These are phyloP conservation scores for Trogon melanurus DNA, from an alignment of 2,113 vertebrate genomes.

Conservation along the genomic window DNA sequence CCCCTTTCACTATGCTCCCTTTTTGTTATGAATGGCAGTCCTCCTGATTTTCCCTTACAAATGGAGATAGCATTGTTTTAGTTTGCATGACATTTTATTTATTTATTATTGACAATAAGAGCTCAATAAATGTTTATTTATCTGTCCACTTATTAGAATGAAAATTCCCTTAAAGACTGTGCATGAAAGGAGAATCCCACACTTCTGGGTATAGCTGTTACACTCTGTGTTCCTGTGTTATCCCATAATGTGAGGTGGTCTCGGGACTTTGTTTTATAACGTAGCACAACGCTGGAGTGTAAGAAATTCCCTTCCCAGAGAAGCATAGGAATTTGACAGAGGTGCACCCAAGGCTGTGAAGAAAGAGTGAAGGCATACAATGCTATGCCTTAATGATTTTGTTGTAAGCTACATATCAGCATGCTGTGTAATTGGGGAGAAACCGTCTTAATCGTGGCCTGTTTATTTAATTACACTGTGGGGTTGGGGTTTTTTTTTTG, in stretches of 20 bases:
- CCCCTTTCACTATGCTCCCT: not conserved
- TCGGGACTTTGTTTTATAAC: not conserved
- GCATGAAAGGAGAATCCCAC: not conserved
- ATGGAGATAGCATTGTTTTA: not conserved
- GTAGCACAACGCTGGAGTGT: not conserved
- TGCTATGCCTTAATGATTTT: not conserved
- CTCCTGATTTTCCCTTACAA: not conserved
- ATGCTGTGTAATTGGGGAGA: not conserved
- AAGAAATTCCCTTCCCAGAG: not conserved
- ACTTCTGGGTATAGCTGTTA: not conserved
- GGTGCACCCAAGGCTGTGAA: accelerated
- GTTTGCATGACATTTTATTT: not conserved
- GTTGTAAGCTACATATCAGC: not conserved
- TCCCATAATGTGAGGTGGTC: not conserved
- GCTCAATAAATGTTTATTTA: not conserved
- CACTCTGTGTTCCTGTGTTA: not conserved
- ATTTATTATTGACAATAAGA: not conserved
- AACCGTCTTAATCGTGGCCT: not conserved
- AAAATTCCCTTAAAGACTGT: not conserved
- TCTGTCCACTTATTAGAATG: not conserved
- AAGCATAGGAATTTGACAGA: not conserved
- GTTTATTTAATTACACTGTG: not conserved
- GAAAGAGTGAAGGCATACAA: not conserved
- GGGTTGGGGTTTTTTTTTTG: not conserved
- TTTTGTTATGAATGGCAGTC: not conserved